phyloP scores from a whole-genome alignment of 2,888 invertebrate genomes.

The Drosophila neutralis region DNA sequence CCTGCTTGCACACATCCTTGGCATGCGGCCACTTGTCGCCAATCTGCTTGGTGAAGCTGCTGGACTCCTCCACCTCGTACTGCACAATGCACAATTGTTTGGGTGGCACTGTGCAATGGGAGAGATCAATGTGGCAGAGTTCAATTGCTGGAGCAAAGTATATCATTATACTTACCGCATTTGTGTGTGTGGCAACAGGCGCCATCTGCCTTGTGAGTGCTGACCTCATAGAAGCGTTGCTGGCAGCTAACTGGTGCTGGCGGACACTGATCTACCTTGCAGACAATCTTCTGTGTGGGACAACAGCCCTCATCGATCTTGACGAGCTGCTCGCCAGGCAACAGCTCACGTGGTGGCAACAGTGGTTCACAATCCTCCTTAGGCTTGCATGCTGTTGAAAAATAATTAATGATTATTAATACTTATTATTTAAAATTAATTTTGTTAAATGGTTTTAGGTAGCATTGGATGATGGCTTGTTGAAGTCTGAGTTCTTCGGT shows the following conservation, averaged over 20 bases:
- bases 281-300: constrained; percentile 87
- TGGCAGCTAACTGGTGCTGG: constrained; percentile 84
- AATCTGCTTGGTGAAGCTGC: constrained; percentile 81
- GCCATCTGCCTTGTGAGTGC: constrained; percentile 79
- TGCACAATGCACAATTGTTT: constrained; percentile 82
- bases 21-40: constrained; percentile 85
- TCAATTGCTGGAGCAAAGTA: neutral
- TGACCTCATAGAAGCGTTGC: constrained; percentile 86
- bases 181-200: constrained; percentile 89
- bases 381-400: constrained; percentile 89
- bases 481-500: neutral
- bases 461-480: neutral
- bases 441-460: neutral
- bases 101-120: constrained; percentile 75
- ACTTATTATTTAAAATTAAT: neutral
- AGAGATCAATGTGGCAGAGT: neutral
- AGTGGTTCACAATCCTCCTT: constrained; percentile 88
- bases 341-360: constrained; percentile 85
- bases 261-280: constrained; percentile 88
- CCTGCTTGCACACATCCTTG: constrained; percentile 84
- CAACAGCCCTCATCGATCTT: constrained; percentile 90
- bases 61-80: constrained; percentile 74
- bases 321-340: constrained; percentile 88
- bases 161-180: constrained; percentile 86
- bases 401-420: neutral